phyloP scores from a whole-genome alignment of 2,113 vertebrate genomes.

The Dryoscopus gambensis region DNA sequence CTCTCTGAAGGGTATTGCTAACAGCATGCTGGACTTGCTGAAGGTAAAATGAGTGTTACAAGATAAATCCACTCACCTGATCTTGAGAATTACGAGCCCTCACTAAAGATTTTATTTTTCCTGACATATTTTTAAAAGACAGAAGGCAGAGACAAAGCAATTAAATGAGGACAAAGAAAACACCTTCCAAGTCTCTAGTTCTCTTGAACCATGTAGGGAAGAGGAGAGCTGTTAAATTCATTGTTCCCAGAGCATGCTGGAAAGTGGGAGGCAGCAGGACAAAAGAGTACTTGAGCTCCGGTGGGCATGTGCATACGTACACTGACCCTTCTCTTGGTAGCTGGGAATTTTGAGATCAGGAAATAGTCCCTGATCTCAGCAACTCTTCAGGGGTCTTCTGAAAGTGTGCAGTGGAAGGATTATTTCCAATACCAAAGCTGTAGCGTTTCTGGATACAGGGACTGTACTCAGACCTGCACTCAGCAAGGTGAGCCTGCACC shows the following conservation, averaged over 20 bases:
- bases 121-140: background rate
- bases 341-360: background rate
- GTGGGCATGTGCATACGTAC: fast-evolving
- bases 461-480: background rate
- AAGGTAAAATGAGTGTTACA: background rate
- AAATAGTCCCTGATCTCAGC: background rate
- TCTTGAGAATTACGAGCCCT: background rate
- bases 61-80: background rate
- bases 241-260: background rate
- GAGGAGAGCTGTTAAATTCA: background rate
- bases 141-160: background rate
- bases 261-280: background rate
- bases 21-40: background rate
- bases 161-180: background rate
- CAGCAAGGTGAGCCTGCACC: background rate
- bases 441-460: background rate
- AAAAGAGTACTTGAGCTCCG: background rate
- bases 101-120: background rate
- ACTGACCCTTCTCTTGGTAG: background rate
- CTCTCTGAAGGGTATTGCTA: background rate
- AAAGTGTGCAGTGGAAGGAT: background rate
- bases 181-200: background rate
- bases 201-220: background rate
- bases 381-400: background rate
- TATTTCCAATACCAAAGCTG: background rate